Base-by-base conservation (phyloP, 2,888 invertebrate genomes). In the Chalcosyrphus nemorum region DNA sequence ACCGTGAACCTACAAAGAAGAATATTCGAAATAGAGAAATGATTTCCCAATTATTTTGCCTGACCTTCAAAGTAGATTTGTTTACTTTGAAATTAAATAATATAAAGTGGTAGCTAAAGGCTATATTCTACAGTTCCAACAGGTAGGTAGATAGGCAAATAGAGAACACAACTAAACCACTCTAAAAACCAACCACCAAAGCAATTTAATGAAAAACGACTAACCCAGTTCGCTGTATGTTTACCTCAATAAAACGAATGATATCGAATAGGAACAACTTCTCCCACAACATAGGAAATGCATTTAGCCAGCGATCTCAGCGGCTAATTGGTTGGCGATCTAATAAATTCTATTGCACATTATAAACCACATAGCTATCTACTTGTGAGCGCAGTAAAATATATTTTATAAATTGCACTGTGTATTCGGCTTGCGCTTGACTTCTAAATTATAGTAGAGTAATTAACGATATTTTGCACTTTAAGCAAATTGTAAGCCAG, bases 201-300 rank as follows among this genome's bases (percentile, higher is more conserved):
- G 27, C 38, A 17, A 52, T 24, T 50, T 13, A 38, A 38, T 27
- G 17, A 3, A 41, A 66, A 41, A 24, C 15, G 13, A 35, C 47
- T 50, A 50, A 50, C 21, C 63, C 9, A 63, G 32, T 63, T 63
- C 24, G 7, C 7, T 7, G 19, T 13, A 1, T 45, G 19, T 19
- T 43, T 45, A 29, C 38, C 19, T 38, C 35, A 13, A 35, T 27
- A 52, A 15, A 29, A 4, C 24, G 19, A 68, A 43, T 54, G 68
- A 68, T 43, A 68, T 43, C 6, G n/a, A 43, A 3, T n/a, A 6
- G 29, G 21, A 43, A 32, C 29, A 32, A 38, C 54, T 27, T 71
- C 78, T 72, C 72, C 78, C 57, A 57, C 65, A 72, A 66, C 72
- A 78, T 57, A 72, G 72, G 72, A 72, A 72, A 57, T 72, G 50